These are phyloP conservation scores for Rostratula benghalensis DNA, from an alignment of 2,113 vertebrate species.

Conservation along the genomic window DNA sequence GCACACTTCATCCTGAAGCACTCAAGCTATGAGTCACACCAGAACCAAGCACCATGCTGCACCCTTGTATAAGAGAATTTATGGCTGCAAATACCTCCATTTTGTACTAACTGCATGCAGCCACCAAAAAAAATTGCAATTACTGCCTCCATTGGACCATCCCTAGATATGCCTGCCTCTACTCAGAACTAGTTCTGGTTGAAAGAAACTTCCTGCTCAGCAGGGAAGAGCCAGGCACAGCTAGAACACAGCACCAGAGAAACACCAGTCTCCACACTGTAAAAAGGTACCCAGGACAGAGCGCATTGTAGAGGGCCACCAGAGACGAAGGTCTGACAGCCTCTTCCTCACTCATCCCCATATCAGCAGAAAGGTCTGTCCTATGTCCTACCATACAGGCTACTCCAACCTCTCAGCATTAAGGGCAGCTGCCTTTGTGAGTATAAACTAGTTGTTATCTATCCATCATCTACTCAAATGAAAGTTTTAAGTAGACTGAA, in stretches of 20 bases:
- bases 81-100: neutral
- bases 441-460: neutral
- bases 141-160: neutral
- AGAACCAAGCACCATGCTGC: neutral
- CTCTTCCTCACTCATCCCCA: neutral
- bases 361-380: neutral
- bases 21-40: neutral
- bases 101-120: neutral
- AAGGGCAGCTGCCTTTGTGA: neutral
- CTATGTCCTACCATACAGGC: neutral
- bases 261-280: neutral
- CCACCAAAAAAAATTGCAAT: neutral
- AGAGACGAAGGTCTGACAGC: neutral
- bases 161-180: neutral
- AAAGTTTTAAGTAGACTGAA: neutral
- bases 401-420: neutral
- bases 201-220: neutral
- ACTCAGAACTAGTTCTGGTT: neutral
- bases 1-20: accelerated
- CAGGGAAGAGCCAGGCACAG: neutral
- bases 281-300: neutral
- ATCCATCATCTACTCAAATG: neutral
- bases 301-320: neutral
- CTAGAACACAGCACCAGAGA: neutral
- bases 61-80: neutral